Base-by-base conservation (phyloP, 1,140 invertebrate species). In the Apocrypta bakeri region DNA sequence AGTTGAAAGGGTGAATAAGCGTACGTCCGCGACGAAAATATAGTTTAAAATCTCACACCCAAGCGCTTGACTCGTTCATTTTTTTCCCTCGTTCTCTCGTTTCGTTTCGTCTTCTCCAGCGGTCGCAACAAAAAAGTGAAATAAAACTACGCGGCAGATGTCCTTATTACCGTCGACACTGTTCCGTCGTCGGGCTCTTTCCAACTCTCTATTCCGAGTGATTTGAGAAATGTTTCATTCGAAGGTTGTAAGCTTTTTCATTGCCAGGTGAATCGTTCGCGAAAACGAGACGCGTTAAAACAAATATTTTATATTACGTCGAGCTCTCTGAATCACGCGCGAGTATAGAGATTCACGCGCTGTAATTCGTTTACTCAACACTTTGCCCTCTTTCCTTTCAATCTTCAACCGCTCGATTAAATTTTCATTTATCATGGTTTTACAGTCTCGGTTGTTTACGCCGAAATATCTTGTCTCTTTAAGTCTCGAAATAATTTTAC, bases 1-100 rank as follows among this genome's bases (percentile, higher is more conserved):
- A 74, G 74, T 71, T 81, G 21, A 81, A 81, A 82, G 73, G 64
- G 64, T 78, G 78, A 82, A 82, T 82, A 78, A 68, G 78, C 40
- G 71, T 29, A 56, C 61, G 42, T 29, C 42, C n/a, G 42, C 75
- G 75, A 78, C 74, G 63, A 82, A 82, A 82, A 78, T 78, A 29
- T 78, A 82, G 72, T 78, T 82, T 78, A 24, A 31, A 71, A 77
- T 40, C 78, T 72, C 68, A 82, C 74, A 42, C 72, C 66, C 24
- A 24, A 25, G 14, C 14, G 37, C 63, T 75, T 56, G 17, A 24
- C 25, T 75, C 40, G 40, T 68, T 68, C 25, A 2, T 37, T 31
- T 37, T 11, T 0, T 25, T 68, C 25, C 31, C 24, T 11, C 63
- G 2, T 12, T 31, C 6, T 9, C 25, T 74, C 56, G n/a, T 31